Percentiles rank a stretch among this genome's conserved stretches.
Conservation (phyloP, 2,888 invertebrate species). For the Geophilus truncorum region DNA sequence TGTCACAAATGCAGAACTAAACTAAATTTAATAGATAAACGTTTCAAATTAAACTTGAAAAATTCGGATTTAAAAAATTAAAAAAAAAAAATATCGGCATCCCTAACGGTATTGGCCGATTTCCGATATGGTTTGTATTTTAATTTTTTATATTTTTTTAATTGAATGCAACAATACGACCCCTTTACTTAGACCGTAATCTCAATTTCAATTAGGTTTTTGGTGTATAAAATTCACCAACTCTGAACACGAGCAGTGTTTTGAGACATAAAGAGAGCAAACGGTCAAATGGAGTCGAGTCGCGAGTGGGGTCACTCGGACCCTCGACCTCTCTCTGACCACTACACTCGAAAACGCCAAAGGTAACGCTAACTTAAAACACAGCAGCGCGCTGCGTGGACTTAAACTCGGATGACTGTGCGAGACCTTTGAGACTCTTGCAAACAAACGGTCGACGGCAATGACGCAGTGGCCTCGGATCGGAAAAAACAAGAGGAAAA, state of each 20-base stretch:
- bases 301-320: background rate
- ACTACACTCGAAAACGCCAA: background rate
- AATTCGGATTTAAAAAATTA: too few species aligned
- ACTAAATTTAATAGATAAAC: too few species aligned
- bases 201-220: conserved; percentile 1
- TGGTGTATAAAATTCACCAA: background rate
- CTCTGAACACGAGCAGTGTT: too few species aligned
- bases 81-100: too few species aligned
- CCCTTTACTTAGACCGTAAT: background rate
- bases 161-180: too few species aligned
- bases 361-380: background rate
- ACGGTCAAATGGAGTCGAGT: conserved; percentile 9
- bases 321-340: background rate
- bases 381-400: background rate
- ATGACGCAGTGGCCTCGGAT: background rate
- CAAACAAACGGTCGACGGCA: background rate
- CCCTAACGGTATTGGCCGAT: too few species aligned
- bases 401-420: background rate
- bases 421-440: background rate
- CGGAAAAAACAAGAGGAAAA: background rate
- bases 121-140: too few species aligned
- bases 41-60: too few species aligned
- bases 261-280: background rate
- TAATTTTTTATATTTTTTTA: too few species aligned
- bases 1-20: too few species aligned